These are phyloP conservation scores for Onychomys leucogaster DNA, from an alignment of 2,797 vertebrate species.

Conservation along the genomic window DNA sequence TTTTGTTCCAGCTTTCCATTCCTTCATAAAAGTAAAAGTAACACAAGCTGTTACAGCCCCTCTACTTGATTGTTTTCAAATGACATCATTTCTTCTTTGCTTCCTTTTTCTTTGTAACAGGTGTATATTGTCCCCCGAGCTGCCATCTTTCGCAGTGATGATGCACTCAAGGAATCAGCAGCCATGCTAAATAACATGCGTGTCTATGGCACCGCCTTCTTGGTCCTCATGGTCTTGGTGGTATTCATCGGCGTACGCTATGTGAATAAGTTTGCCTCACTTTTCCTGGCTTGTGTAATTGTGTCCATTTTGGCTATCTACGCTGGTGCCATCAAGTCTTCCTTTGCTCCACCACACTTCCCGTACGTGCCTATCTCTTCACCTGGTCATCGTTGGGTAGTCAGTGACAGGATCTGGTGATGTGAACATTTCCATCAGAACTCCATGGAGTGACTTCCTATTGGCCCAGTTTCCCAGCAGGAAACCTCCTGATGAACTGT, in stretches of 20 bases:
- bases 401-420: neutral
- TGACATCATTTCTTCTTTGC: conserved; percentile 6
- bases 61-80: conserved; percentile 40
- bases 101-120: conserved; percentile 81
- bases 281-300: conserved; percentile 95
- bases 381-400: neutral
- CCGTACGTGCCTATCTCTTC: conserved; percentile 87
- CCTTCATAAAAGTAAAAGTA: conserved; percentile 38
- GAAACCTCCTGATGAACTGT: neutral
- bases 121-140: conserved; percentile 92
- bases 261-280: conserved; percentile 95
- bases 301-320: conserved; percentile 96
- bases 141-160: conserved; percentile 89
- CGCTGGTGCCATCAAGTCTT: conserved; percentile 93
- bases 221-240: conserved; percentile 93
- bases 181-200: conserved; percentile 96
- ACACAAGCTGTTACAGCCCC: neutral
- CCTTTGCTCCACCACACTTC: conserved; percentile 91
- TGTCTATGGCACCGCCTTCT: conserved; percentile 93
- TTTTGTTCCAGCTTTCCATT: conserved; percentile 56
- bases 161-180: conserved; percentile 88
- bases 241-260: conserved; percentile 96
- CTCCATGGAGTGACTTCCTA: neutral
- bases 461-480: neutral
- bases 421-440: neutral